These are phyloP conservation scores for Globodera rostochiensis DNA, from an alignment of 1,140 invertebrate genomes.

Conservation along the genomic window DNA sequence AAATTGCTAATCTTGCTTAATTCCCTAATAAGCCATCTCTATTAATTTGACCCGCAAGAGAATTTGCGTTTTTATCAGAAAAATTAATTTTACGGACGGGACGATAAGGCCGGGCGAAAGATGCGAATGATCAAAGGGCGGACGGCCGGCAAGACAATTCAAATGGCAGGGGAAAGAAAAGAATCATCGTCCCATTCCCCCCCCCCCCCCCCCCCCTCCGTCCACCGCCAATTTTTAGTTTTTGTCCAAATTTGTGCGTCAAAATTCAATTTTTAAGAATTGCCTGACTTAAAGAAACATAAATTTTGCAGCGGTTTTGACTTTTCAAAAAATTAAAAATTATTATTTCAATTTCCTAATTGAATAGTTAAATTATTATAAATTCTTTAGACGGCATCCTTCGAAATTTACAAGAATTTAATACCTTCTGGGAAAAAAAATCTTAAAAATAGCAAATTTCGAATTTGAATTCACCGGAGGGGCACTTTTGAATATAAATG, in stretches of 20 bases:
- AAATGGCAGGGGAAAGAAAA: not conserved
- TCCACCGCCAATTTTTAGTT: not conserved
- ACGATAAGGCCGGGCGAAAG: not conserved
- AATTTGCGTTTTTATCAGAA: not conserved
- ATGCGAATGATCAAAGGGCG: not conserved
- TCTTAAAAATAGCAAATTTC: too few relatives aligned
- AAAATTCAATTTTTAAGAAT: not conserved
- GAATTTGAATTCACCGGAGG: too few relatives aligned
- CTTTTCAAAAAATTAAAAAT: too few relatives aligned
- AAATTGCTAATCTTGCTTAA: not conserved
- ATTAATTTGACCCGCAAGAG: not conserved
- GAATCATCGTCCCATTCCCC: not conserved
- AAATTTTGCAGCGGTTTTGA: not conserved
- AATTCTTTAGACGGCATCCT: too few relatives aligned
- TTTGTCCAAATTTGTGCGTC: not conserved
- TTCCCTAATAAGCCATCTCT: not conserved
- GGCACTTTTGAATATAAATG: too few relatives aligned
- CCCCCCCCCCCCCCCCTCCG: not conserved
- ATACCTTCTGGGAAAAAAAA: too few relatives aligned
- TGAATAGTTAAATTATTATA: too few relatives aligned
- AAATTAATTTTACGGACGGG: not conserved
- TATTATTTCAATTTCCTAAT: too few relatives aligned
- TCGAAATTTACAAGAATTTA: too few relatives aligned
- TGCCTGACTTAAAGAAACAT: too few relatives aligned
- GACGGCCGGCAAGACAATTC: too few relatives aligned